phyloP scores from a whole-genome alignment of 2,797 vertebrate species.

The Pteropus rufus region DNA sequence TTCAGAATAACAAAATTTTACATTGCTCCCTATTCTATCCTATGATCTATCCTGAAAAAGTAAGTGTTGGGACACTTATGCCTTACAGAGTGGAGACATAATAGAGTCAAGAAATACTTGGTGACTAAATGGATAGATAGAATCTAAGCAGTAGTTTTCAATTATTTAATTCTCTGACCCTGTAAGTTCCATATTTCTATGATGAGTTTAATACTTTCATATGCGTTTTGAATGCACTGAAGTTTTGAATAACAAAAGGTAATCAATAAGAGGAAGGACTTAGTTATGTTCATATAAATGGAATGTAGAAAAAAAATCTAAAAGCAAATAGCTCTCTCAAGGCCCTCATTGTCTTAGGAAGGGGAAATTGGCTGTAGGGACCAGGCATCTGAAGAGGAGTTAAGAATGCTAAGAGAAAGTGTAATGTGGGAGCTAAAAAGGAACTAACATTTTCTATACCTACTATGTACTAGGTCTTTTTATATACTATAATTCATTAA shows the following conservation, averaged over 20 bases:
- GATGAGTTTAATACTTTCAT: not conserved
- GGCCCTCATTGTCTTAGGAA: constrained; percentile 14
- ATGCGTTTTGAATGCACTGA: not conserved
- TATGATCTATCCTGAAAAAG: constrained; percentile 6
- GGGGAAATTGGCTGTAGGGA: not conserved
- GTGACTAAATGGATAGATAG: not conserved
- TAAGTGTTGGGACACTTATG: not conserved
- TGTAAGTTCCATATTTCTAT: not conserved
- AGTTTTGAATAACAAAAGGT: constrained; percentile 39
- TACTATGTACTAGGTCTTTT: not conserved
- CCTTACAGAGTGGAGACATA: not conserved
- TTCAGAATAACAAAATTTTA: not conserved
- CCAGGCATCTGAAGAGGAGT: not conserved
- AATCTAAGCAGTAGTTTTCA: not conserved
- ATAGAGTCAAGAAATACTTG: constrained; percentile 25
- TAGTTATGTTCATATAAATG: constrained; percentile 21
- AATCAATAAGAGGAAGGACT: not conserved
- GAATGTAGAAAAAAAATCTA: constrained; percentile 13
- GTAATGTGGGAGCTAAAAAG: not conserved
- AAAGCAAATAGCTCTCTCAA: constrained; percentile 32
- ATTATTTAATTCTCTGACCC: constrained; percentile 1
- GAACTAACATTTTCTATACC: not conserved
- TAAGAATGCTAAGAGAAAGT: not conserved
- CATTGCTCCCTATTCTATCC: not conserved
- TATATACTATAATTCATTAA: not conserved